Percentiles rank a stretch among this genome's conserved stretches.
Conservation (phyloP, 2,113 vertebrate species). For the Callipepla californica region DNA sequence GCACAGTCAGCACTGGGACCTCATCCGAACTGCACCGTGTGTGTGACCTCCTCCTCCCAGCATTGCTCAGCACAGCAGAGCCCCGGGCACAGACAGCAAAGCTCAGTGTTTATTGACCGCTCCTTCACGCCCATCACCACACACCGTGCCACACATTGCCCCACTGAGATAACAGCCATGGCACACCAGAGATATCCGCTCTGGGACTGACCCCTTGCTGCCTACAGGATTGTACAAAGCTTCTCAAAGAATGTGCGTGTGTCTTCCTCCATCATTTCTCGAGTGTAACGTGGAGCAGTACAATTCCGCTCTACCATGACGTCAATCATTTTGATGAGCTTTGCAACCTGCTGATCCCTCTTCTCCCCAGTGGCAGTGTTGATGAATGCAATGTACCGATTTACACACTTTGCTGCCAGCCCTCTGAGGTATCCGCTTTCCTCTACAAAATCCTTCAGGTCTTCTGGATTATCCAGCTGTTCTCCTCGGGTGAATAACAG, state of each 20-base stretch:
- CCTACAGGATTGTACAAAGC: neutral
- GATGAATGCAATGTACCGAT: neutral
- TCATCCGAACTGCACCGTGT: no score
- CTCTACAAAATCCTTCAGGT: neutral
- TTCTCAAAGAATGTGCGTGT: accelerated
- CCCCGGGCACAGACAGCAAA: no score
- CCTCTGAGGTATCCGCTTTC: accelerated
- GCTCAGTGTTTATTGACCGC: no score
- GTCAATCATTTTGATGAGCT: neutral
- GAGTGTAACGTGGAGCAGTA: neutral
- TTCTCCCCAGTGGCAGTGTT: accelerated
- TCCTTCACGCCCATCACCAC: no score
- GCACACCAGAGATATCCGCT: no score
- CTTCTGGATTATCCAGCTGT: neutral
- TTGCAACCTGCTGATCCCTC: neutral
- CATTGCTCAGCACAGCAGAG: no score
- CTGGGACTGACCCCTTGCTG: no score
- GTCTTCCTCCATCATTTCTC: neutral
- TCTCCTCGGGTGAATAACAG: slow-evolving; percentile 15
- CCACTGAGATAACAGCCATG: no score
- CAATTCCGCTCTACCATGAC: accelerated
- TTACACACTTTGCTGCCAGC: neutral
- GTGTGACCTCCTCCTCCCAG: no score
- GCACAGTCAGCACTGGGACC: no score
- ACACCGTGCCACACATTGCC: no score